Evolutionary conservation across 1,140 invertebrate species (phyloP).

Genomic region (Neodiprion virginianus): DNA sequence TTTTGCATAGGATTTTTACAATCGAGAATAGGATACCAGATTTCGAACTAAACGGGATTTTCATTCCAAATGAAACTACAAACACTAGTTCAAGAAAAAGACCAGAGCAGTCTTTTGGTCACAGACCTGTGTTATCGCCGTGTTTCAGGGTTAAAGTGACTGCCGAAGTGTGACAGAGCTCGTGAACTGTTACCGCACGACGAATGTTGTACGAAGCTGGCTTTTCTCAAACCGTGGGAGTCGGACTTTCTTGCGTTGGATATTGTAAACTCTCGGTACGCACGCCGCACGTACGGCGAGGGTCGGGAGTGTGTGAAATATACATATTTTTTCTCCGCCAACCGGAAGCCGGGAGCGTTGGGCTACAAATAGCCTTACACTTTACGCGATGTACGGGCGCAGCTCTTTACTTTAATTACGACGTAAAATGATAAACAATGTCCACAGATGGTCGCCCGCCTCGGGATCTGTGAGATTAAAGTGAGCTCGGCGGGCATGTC

Average conservation of each 20-base stretch:
- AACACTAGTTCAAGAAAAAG: too few relatives aligned
- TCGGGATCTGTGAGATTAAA: conserved; percentile 30
- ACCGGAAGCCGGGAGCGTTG: neutral
- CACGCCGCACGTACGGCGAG: neutral
- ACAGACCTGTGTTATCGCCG: too few relatives aligned
- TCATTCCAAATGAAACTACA: too few relatives aligned
- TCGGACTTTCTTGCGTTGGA: neutral
- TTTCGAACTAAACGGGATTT: too few relatives aligned
- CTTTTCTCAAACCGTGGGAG: neutral
- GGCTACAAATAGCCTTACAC: neutral
- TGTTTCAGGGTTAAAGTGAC: too few relatives aligned
- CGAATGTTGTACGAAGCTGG: neutral
- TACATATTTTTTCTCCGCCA: conserved; percentile 22
- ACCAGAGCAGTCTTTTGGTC: too few relatives aligned
- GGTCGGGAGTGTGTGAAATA: neutral
- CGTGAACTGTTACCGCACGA: too few relatives aligned
- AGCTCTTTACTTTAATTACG: conserved; percentile 53
- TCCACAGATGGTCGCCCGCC: conserved; percentile 33
- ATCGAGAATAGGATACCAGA: too few relatives aligned
- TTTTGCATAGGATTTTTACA: too few relatives aligned
- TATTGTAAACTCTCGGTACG: neutral
- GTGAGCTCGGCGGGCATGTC: conserved; percentile 4
- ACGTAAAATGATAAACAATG: conserved; percentile 51
- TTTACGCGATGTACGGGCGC: conserved; percentile 21
- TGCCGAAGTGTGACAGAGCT: too few relatives aligned